Base-by-base conservation (phyloP, 2,888 invertebrate species). In the Rhagonycha lutea region DNA sequence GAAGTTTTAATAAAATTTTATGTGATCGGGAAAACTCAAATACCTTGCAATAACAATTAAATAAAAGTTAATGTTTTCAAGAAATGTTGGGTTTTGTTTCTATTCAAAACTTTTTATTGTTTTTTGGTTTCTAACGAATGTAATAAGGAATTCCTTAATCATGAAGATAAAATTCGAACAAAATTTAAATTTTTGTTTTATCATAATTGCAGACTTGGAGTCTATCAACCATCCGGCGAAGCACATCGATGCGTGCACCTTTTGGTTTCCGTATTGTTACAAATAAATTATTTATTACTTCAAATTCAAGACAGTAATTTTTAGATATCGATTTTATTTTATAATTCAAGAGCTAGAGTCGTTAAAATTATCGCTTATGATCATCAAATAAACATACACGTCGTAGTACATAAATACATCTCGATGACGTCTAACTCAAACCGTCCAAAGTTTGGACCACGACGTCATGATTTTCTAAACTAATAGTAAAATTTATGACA, bases 41-140 rank as follows among this genome's bases (percentile, higher is more conserved):
- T 65, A 65, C 63, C 63, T 65, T 10, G n/a, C 26, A 65, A 65
- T 65, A 65, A 65, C 63, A 65, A 65, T 65, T 65, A 65, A 65
- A 65, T 65, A 24, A 65, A 65, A 65, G 8, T 65, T 65, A 65
- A 65, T 65, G 63, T 24, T 8, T 10, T 11, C 23, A 65, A 63
- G 24, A 24, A 63, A 63, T n/a, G n/a, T 24, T 65, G n/a, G 24
- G 26, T 24, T 23, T 65, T 65, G 63, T 14, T 65, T 26, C 63
- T 65, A 65, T 65, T 65, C 24, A 24, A 65, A 65, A 65, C 23
- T 65, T 65, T n/a, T 47, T 47, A 47, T 47, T 47, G 47, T 47
- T 47, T 47, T 47, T 47, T 47, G 47, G 47, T 47, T 47, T 47
- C 7, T 47, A 47, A 47, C 47, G 47, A 47, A 47, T 5, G 47